Percentiles rank a stretch among this genome's conserved stretches.
Evolutionary conservation across 2,797 vertebrate species (phyloP).

Genomic region (Ispidina lecontei): DNA sequence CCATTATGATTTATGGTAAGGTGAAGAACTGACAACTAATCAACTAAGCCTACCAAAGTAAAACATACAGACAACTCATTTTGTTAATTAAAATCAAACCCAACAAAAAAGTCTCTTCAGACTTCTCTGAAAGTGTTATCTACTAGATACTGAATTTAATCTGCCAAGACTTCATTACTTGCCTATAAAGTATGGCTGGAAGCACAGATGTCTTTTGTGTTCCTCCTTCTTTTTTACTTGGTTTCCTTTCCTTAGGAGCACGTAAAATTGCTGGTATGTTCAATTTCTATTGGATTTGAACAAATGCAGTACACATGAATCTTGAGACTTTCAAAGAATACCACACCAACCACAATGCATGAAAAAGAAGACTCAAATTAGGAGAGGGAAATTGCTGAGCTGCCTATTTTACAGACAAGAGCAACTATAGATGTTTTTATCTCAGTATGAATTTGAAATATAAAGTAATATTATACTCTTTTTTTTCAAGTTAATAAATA

Average conservation of each 20-base stretch:
- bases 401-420: constrained; percentile 22
- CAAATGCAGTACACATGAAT: constrained; percentile 58
- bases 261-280: constrained; percentile 91
- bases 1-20: not conserved
- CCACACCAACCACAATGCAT: not conserved
- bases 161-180: constrained; percentile 59
- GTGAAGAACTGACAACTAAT: not conserved
- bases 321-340: constrained; percentile 15
- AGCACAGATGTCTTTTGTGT: constrained; percentile 88
- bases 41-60: not conserved
- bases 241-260: constrained; percentile 95
- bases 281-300: constrained; percentile 86
- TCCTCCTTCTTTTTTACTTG: constrained; percentile 96
- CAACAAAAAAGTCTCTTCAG: not conserved
- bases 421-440: not conserved
- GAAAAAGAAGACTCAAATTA: not conserved
- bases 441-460: not conserved
- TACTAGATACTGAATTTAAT: not conserved
- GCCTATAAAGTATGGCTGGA: constrained; percentile 95
- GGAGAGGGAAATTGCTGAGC: not conserved
- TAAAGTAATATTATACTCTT: not conserved
- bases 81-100: not conserved
- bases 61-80: rapidly evolving
- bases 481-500: not conserved
- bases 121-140: not conserved